Evolutionary conservation across 2,888 invertebrate species (phyloP).

Genomic region (Polymixis lichenea): DNA sequence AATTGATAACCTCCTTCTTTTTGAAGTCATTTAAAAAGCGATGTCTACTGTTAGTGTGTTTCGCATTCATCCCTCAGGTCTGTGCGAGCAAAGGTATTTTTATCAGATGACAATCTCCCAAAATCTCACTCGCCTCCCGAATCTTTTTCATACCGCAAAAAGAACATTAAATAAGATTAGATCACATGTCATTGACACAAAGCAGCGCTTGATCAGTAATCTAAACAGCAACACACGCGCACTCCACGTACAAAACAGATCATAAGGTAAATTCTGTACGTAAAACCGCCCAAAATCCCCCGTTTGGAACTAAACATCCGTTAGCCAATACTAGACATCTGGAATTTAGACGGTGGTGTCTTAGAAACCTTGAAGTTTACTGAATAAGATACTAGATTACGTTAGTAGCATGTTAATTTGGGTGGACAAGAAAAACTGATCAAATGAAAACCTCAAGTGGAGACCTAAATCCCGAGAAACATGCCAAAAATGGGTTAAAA

Average conservation of each 20-base stretch:
- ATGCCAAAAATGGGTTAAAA: no score
- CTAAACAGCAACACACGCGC: slow-evolving; percentile 51
- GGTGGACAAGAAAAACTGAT: background rate
- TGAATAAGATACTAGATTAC: background rate
- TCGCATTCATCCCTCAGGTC: no score
- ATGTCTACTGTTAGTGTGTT: no score
- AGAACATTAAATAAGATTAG: slow-evolving; percentile 61
- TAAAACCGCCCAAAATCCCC: slow-evolving; percentile 53
- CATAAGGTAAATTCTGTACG: slow-evolving; percentile 64
- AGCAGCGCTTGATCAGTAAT: slow-evolving; percentile 66
- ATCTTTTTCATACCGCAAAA: background rate
- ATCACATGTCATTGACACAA: slow-evolving; percentile 74
- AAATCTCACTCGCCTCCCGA: no score
- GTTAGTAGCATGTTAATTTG: background rate
- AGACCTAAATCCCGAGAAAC: no score
- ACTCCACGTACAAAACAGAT: slow-evolving; percentile 61
- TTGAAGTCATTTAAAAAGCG: no score
- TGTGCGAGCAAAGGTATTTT: no score
- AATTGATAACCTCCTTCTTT: no score
- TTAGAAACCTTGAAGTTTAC: slow-evolving; percentile 28
- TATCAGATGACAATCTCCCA: background rate
- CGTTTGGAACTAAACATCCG: slow-evolving; percentile 54
- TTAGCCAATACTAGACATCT: slow-evolving; percentile 48
- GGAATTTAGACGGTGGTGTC: slow-evolving; percentile 20
- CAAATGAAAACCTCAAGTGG: no score